These are phyloP conservation scores for Engraulis encrasicolus DNA, from an alignment of 2,113 vertebrate species.

Conservation along the genomic window DNA sequence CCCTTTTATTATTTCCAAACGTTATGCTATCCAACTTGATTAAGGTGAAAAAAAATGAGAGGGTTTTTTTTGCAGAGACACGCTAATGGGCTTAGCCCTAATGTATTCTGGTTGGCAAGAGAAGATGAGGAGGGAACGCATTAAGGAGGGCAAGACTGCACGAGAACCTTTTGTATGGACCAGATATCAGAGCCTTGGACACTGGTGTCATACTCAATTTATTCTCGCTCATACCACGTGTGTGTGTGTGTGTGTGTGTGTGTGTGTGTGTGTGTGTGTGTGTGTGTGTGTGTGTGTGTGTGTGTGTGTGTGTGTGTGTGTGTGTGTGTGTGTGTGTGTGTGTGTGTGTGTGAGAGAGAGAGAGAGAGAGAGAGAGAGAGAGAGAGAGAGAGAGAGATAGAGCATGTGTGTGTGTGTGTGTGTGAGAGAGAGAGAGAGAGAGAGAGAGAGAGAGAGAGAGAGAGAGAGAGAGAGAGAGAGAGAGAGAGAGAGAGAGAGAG, in stretches of 20 bases:
- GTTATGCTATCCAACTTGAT: background rate
- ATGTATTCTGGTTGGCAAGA: background rate
- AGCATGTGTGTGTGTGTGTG: no score
- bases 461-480: no score
- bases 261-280: background rate
- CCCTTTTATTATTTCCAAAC: background rate
- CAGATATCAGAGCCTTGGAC: conserved; percentile 6
- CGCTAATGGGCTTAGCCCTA: conserved; percentile 1
- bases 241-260: background rate
- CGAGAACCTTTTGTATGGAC: background rate
- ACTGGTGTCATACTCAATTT: background rate
- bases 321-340: conserved; percentile 26
- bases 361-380: no score
- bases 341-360: no score
- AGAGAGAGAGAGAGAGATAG: no score
- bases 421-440: no score
- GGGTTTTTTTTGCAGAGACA: conserved; percentile 3
- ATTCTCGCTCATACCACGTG: background rate
- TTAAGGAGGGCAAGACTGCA: background rate
- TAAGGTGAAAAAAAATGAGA: background rate
- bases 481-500: no score
- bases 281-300: conserved; percentile 40
- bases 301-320: conserved; percentile 56
- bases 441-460: no score
- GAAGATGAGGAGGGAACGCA: background rate